These are phyloP conservation scores for Drosophila arizonae DNA, from an alignment of 1,140 invertebrate genomes.

Conservation along the genomic window DNA sequence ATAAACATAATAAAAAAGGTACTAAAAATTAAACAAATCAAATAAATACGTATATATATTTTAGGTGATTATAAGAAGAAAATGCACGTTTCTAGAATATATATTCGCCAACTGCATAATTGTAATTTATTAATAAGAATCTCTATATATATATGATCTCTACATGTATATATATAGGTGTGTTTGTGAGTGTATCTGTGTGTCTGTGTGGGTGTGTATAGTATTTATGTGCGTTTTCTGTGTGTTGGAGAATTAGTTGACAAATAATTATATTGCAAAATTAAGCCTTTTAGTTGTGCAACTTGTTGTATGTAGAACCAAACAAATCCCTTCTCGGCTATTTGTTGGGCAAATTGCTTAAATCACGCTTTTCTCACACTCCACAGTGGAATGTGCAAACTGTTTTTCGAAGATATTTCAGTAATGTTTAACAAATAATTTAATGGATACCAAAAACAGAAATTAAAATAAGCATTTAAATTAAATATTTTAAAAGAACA, in stretches of 20 bases:
- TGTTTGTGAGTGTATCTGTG: conserved; percentile 12
- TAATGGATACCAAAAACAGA: conserved; percentile 53
- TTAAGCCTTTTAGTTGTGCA: conserved; percentile 54
- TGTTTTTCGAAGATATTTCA: not conserved
- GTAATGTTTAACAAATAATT: conserved; percentile 55
- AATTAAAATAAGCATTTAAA: conserved; percentile 31
- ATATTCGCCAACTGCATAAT: conserved; percentile 18
- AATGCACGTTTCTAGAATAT: conserved; percentile 12
- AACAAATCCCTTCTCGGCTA: conserved; percentile 33
- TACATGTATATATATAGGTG: too few relatives aligned
- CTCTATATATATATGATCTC: too few relatives aligned
- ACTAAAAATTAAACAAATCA: conserved; percentile 20
- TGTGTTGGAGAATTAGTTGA: conserved; percentile 45
- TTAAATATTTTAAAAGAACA: not conserved
- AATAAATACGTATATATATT: conserved; percentile 37
- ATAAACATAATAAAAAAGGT: conserved; percentile 42
- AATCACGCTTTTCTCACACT: conserved; percentile 29
- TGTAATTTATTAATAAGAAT: too few relatives aligned
- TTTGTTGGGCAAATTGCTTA: conserved; percentile 33
- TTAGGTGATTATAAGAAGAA: not conserved
- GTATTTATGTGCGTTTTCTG: conserved; percentile 20
- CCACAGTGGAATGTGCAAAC: conserved; percentile 56
- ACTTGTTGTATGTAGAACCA: not conserved
- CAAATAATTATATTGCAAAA: conserved; percentile 69
- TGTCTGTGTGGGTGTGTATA: conserved; percentile 17